phyloP scores from a whole-genome alignment of 37 sponge, comb jelly and placozoan genomes.

The Halisarca cf. caerulea region DNA sequence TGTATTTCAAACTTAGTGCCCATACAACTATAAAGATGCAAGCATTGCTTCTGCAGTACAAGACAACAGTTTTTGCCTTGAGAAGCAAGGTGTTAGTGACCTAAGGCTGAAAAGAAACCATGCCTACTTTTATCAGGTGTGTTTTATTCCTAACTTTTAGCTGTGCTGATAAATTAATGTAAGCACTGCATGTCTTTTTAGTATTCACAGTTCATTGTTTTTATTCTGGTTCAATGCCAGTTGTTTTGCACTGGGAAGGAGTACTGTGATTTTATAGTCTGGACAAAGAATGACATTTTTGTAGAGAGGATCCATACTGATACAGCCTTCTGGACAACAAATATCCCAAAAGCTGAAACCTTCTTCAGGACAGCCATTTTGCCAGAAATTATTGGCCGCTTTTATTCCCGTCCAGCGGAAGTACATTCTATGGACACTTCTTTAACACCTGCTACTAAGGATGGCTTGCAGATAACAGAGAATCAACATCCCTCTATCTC shows the following conservation, averaged over 20 bases:
- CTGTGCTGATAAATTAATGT: too few species aligned
- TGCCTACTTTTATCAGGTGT: constrained; percentile 13
- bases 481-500: too few species aligned
- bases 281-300: constrained; percentile 33
- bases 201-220: background rate
- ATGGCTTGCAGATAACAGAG: too few species aligned
- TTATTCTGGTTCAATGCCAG: constrained; percentile 46
- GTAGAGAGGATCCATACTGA: background rate
- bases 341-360: background rate
- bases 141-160: too few species aligned
- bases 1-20: constrained; percentile 34
- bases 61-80: constrained; percentile 45
- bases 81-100: background rate
- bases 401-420: constrained; percentile 25
- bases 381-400: constrained; percentile 58
- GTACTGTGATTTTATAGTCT: constrained; percentile 49
- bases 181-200: too few species aligned
- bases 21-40: constrained; percentile 40
- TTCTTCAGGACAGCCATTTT: constrained; percentile 21
- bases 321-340: background rate
- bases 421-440: background rate
- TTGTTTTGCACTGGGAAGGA: constrained; percentile 19
- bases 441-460: background rate
- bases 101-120: background rate
- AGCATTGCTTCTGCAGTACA: constrained; percentile 16